Conservation (phyloP, 2,888 invertebrate species). For the Anagyrus pseudococci region DNA sequence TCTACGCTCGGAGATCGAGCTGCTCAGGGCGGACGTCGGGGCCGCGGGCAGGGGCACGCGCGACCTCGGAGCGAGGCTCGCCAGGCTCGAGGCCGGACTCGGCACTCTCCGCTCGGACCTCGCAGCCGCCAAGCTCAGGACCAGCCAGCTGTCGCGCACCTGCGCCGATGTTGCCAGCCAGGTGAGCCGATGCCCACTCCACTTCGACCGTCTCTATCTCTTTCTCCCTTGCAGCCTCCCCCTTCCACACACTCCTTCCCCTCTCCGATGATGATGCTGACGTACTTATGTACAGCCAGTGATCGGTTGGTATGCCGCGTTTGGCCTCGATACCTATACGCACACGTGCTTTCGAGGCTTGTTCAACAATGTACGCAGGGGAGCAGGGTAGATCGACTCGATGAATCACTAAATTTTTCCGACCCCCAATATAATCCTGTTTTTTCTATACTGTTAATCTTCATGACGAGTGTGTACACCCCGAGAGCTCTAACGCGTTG, state of each 20-base stretch:
- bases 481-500: too few species aligned
- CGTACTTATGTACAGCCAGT: too few species aligned
- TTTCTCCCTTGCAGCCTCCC: not conserved
- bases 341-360: too few species aligned
- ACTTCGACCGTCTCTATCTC: not conserved
- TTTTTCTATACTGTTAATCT: too few species aligned
- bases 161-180: slow-evolving; percentile 64
- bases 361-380: too few species aligned
- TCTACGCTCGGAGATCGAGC: slow-evolving; percentile 64
- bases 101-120: slow-evolving; percentile 54
- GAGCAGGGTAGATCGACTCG: too few species aligned
- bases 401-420: too few species aligned
- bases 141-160: slow-evolving; percentile 59
- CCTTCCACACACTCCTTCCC: not conserved
- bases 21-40: slow-evolving; percentile 61
- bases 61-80: slow-evolving; percentile 54
- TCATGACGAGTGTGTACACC: too few species aligned
- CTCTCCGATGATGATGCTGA: not conserved
- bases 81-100: slow-evolving; percentile 53
- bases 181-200: slow-evolving; percentile 55
- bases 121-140: slow-evolving; percentile 53
- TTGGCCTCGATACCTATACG: too few species aligned
- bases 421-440: too few species aligned
- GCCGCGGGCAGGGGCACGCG: slow-evolving; percentile 58
- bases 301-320: too few species aligned